Conservation (phyloP, 1,140 invertebrate genomes). For the Drosophila elegans region DNA sequence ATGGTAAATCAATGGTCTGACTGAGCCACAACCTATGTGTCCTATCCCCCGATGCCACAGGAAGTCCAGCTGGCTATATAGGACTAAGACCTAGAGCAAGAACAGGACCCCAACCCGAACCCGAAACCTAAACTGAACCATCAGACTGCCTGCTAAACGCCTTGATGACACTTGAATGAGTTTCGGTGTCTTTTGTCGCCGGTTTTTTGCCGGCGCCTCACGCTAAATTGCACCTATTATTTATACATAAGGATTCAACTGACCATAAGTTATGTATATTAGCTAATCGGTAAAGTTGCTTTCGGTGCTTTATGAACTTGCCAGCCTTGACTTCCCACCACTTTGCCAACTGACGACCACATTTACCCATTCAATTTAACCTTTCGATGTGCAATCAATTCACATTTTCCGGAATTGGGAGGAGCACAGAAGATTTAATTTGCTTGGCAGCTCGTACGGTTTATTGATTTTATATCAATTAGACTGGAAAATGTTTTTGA, state of each 20-base stretch:
- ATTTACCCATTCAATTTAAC: conserved; percentile 52
- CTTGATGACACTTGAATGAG: conserved; percentile 79
- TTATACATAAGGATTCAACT: conserved; percentile 80
- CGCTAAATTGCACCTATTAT: conserved; percentile 79
- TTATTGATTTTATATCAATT: conserved; percentile 50
- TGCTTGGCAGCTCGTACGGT: conserved; percentile 9
- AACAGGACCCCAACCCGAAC: neutral
- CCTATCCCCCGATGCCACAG: conserved; percentile 15
- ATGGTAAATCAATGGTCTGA: conserved; percentile 73
- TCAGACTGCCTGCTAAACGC: conserved; percentile 40
- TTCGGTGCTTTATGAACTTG: conserved; percentile 45
- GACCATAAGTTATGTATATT: conserved; percentile 80
- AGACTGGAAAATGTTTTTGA: conserved; percentile 27
- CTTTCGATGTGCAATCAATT: conserved; percentile 37
- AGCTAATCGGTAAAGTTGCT: conserved; percentile 60
- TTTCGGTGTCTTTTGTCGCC: conserved; percentile 57
- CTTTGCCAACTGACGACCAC: conserved; percentile 25
- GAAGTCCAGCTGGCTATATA: conserved; percentile 35
- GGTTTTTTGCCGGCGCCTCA: conserved; percentile 33
- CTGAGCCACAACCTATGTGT: conserved; percentile 22
- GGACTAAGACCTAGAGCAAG: conserved; percentile 4
- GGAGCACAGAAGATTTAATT: neutral
- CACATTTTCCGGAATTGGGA: neutral
- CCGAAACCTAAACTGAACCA: no score
- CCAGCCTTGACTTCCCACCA: neutral